Base-by-base conservation (phyloP, 2,888 invertebrate genomes). In the Andrena minutula region DNA sequence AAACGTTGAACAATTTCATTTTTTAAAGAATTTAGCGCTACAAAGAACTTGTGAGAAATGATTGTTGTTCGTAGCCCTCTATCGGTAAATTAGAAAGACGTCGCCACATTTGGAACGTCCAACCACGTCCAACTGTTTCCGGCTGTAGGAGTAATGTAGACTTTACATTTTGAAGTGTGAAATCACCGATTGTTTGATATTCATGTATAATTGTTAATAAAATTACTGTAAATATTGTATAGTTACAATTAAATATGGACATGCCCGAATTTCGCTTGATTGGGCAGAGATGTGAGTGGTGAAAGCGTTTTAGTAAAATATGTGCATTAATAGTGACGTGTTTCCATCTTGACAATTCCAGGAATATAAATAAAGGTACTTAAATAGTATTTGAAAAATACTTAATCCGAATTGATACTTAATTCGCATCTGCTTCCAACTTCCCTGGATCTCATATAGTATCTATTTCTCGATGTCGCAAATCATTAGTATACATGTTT, bases 261-360 rank as follows among this genome's bases (percentile, higher is more conserved):
- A 56, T 76, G 74, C 53, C 30, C 66, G 56, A 23, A 47, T 74
- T 70, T 47, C 23, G 61, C 28, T 35, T 49, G 8, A 23, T 73
- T 58, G 26, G n/a, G 28, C 16, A 51, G 28, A 35, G 28, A 47
- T 35, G 80, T 47, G 64, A 75, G 60, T 66, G 69, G 73, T 79
- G 75, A 78, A 64, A 75, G 35, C 61, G 79, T 66, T 72, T 75
- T 69, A 73, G 79, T 79, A 83, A 91, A 92, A 87, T 91, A 93
- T 93, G 93, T 87, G 89, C 85, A 86, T 83, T 71, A 85, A 84
- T 76, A 88, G 89, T 92, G 91, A 93, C 92, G 91, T 91, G 89
- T 93, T 92, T 86, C 89, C 90, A 89, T 92, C 92, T 90, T 92
- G 92, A 92, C 92, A 89, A 84, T 85, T 90, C 75, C 77, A 76